Conservation (phyloP, 2,888 invertebrate species). For the Dusona sp. region DNA sequence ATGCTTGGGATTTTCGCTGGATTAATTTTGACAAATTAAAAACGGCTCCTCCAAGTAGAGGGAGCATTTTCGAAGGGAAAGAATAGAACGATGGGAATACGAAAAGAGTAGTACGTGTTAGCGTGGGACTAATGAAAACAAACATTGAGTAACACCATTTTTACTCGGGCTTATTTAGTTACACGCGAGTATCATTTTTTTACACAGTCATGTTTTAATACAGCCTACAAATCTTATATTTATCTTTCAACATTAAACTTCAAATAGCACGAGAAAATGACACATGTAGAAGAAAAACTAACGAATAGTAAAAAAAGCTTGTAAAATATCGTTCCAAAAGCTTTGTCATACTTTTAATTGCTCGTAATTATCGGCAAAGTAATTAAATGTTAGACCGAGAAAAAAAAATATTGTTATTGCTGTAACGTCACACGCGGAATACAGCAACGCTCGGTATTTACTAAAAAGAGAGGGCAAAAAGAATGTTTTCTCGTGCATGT, state of each 20-base stretch:
- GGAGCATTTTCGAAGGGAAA: conserved; percentile 22
- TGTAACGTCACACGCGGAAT: conserved; percentile 11
- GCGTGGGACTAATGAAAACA: conserved; percentile 32
- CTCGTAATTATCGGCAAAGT: neutral
- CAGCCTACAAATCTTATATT: neutral
- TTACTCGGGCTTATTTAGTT: neutral
- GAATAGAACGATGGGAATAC: conserved; percentile 24
- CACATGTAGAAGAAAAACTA: too few species aligned
- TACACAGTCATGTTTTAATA: neutral
- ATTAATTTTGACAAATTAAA: conserved; percentile 66
- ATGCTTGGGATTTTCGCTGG: conserved; percentile 62
- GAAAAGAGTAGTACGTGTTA: conserved; percentile 7
- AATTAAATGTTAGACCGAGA: neutral
- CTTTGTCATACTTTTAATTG: neutral
- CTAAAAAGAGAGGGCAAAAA: conserved; percentile 8
- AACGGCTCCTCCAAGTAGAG: conserved; percentile 18
- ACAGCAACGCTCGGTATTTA: neutral
- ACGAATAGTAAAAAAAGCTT: neutral
- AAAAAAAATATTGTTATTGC: conserved; percentile 14
- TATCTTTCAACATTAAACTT: neutral
- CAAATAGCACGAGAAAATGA: neutral
- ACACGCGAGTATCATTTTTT: neutral
- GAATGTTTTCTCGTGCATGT: conserved; percentile 6
- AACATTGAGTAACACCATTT: conserved; percentile 9
- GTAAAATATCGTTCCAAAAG: neutral